Evolutionary conservation across 2,888 invertebrate species (phyloP).

Genomic region (Cryptus viduatorius): DNA sequence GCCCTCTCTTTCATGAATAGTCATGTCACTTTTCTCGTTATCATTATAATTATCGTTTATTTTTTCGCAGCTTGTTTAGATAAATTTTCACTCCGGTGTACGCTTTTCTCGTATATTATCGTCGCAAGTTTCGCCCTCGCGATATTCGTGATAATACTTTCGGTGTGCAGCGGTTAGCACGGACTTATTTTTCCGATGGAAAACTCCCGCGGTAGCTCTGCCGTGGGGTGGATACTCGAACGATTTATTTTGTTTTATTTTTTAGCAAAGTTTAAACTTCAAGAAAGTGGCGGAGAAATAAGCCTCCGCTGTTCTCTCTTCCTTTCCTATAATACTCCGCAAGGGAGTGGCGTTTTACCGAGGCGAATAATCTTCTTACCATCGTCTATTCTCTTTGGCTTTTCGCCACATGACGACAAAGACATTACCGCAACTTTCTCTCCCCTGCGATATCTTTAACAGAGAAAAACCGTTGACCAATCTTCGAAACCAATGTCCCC

Average conservation of each 20-base stretch:
- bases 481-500: not conserved
- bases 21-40: conserved; percentile 34
- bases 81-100: not conserved
- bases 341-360: conserved; percentile 54
- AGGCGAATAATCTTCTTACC: conserved; percentile 64
- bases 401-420: conserved; percentile 51
- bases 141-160: not conserved
- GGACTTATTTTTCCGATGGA: not conserved
- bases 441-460: not conserved
- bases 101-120: not conserved
- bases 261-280: conserved; percentile 25
- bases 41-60: conserved; percentile 20
- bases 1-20: conserved; percentile 21
- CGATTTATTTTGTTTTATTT: not conserved
- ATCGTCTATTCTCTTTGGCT: conserved; percentile 59
- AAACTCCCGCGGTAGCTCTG: not conserved
- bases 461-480: not conserved
- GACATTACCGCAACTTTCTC: not conserved
- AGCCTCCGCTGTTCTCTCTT: conserved; percentile 9
- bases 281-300: conserved; percentile 14
- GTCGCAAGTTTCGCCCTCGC: not conserved
- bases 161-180: not conserved
- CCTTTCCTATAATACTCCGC: not conserved
- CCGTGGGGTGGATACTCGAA: not conserved
- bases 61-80: conserved; percentile 11